phyloP scores from a whole-genome alignment of 1,140 invertebrate species.

The Panagrolaimus sp. region DNA sequence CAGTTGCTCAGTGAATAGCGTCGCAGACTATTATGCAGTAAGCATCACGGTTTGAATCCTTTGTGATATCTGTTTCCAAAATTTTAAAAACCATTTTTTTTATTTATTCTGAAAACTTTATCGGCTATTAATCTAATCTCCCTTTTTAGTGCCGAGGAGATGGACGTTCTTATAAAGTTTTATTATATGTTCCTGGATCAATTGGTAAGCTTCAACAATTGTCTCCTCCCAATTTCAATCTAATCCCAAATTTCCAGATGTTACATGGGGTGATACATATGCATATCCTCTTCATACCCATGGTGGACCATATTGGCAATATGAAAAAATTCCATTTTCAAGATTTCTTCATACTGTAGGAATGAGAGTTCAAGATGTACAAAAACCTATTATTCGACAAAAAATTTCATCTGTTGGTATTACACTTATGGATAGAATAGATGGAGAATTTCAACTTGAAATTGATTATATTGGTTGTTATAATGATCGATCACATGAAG shows the following conservation, averaged over 20 bases:
- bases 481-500: conserved; percentile 47
- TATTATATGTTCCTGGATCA: conserved; percentile 44
- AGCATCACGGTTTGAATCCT: too few relatives aligned
- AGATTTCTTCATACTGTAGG: conserved; percentile 50
- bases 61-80: too few relatives aligned
- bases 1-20: too few relatives aligned
- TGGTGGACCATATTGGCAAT: conserved; percentile 57
- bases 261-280: conserved; percentile 53
- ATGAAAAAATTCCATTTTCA: conserved; percentile 55
- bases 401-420: conserved; percentile 50
- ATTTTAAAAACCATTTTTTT: too few relatives aligned
- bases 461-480: conserved; percentile 54
- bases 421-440: conserved; percentile 51
- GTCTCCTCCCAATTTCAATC: too few relatives aligned
- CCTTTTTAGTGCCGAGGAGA: conserved; percentile 43
- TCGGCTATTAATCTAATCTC: too few relatives aligned
- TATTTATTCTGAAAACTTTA: too few relatives aligned
- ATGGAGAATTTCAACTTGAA: conserved; percentile 49
- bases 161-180: conserved; percentile 53
- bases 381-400: conserved; percentile 27
- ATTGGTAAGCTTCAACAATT: not conserved
- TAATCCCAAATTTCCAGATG: conserved; percentile 21
- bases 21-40: too few relatives aligned
- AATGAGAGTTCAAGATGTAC: conserved; percentile 50
- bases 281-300: conserved; percentile 55